Evolutionary conservation across 2,797 vertebrate genomes (phyloP), one percentile per base, ranked within the genome.

Genomic region (Atherinosoma microstoma): DNA sequence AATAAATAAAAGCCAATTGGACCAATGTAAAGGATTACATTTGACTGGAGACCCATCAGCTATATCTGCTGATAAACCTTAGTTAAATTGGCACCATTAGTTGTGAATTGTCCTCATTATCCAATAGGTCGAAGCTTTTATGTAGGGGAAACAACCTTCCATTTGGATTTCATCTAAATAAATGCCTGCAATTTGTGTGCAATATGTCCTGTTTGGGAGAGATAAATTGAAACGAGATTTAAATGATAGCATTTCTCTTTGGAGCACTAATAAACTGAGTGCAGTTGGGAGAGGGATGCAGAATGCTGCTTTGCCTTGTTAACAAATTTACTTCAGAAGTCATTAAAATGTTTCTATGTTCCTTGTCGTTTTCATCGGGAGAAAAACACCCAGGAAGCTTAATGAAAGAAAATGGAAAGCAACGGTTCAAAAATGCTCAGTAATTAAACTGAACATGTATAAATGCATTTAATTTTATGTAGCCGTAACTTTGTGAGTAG

Each of bases 381-480:
- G 36, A 73, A 70, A 76, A 79, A 70, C 70, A 73, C 58, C 56
- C 60, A 47, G 70, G 83, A 81, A 77, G 67, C 54, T 54, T 87
- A 90, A 91, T 89, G 86, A 84, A 84, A 67, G 81, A 77, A 90
- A 90, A 92, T 88, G 69, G 87, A 89, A 88, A 78, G 81, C 68
- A 79, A 65, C 73, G 3, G 75, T 79, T 87, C 76, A 69, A 40
- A 91, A 89, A 85, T 70, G 40, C 40, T 65, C 56, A 0, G 64
- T 87, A 87, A 91, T 92, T 90, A 90, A 90, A 88, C 83, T 78
- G 67, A 79, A 91, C 88, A 76, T 88, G 91, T 92, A 93, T 91
- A 89, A 92, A 93, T 90, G 89, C 85, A 89, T 89, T 32, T 84
- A 87, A 76, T 47, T 62, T 79, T 75, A 78, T 83, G 88, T 82